Evolutionary conservation across 2,797 vertebrate genomes (phyloP).

Genomic region (Rhynchotus rufescens): DNA sequence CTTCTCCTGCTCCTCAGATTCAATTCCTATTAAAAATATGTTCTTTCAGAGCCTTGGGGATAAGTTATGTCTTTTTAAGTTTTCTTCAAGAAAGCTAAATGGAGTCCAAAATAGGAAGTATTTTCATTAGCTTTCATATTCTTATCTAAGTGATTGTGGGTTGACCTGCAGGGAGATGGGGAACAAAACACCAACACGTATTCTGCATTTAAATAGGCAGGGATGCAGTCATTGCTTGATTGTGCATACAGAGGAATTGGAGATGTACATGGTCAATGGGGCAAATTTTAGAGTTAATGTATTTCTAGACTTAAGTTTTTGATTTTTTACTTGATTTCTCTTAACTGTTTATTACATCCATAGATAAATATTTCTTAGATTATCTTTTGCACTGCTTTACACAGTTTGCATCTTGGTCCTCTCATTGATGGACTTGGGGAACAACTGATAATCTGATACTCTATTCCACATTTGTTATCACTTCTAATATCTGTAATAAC

Average conservation of each 20-base stretch:
- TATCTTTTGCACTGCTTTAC: not conserved
- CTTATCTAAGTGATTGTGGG: not conserved
- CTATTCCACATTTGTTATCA: not conserved
- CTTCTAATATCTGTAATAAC: not conserved
- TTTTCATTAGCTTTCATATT: not conserved
- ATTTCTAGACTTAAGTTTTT: not conserved
- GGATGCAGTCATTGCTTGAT: not conserved
- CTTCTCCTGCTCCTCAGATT: not conserved
- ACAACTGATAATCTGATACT: slow-evolving; percentile 3
- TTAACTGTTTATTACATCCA: not conserved
- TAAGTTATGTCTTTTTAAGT: not conserved
- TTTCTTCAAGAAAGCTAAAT: not conserved
- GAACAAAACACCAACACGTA: not conserved
- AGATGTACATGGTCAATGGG: not conserved
- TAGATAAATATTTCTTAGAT: not conserved
- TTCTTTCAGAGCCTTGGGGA: not conserved
- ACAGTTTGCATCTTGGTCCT: not conserved
- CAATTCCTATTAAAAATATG: not conserved
- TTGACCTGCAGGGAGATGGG: not conserved
- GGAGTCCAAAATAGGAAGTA: not conserved
- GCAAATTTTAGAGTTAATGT: not conserved
- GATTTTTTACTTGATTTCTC: not conserved
- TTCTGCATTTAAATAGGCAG: not conserved
- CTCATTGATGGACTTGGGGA: not conserved
- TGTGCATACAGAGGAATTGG: not conserved